Evolutionary conservation across 2,888 invertebrate species (phyloP).

Genomic region (Athetis lepigone): DNA sequence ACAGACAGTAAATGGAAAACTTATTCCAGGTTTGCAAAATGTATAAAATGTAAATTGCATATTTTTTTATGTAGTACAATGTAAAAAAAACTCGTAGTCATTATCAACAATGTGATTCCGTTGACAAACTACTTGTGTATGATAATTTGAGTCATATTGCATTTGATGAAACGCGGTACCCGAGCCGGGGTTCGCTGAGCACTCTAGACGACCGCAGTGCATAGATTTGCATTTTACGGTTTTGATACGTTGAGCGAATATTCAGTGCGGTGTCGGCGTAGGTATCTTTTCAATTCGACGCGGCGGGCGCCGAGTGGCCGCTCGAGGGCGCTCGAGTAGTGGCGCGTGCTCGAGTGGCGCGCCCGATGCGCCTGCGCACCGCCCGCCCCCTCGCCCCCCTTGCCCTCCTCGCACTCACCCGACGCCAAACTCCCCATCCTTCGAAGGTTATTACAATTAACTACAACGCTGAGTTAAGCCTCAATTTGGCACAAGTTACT

Average conservation of each 20-base stretch:
- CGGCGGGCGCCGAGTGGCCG: slow-evolving; percentile 85
- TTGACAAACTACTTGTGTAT: slow-evolving; percentile 81
- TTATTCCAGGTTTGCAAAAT: slow-evolving; percentile 39
- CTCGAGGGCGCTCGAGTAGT: slow-evolving; percentile 84
- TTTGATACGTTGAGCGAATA: slow-evolving; percentile 90
- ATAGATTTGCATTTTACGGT: slow-evolving; percentile 90
- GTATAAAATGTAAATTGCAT: slow-evolving; percentile 41
- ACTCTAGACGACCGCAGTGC: slow-evolving; percentile 88
- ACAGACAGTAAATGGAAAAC: slow-evolving; percentile 45
- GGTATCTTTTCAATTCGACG: slow-evolving; percentile 90
- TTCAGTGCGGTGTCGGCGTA: slow-evolving; percentile 88
- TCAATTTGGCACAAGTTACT: slow-evolving; percentile 80
- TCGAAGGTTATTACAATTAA: slow-evolving; percentile 86
- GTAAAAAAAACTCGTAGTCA: slow-evolving; percentile 55
- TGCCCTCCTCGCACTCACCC: slow-evolving; percentile 53
- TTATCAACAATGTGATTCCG: slow-evolving; percentile 76
- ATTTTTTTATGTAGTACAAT: slow-evolving; percentile 37
- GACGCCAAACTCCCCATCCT: slow-evolving; percentile 60
- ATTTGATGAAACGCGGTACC: slow-evolving; percentile 85
- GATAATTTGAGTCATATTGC: slow-evolving; percentile 86
- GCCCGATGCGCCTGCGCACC: slow-evolving; percentile 84
- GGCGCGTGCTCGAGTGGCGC: slow-evolving; percentile 88
- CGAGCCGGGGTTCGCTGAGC: slow-evolving; percentile 76
- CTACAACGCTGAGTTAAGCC: slow-evolving; percentile 79
- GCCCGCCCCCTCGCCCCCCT: slow-evolving; percentile 58